Base-by-base conservation (phyloP, 2,888 invertebrate genomes). In the Sipha maydis region DNA sequence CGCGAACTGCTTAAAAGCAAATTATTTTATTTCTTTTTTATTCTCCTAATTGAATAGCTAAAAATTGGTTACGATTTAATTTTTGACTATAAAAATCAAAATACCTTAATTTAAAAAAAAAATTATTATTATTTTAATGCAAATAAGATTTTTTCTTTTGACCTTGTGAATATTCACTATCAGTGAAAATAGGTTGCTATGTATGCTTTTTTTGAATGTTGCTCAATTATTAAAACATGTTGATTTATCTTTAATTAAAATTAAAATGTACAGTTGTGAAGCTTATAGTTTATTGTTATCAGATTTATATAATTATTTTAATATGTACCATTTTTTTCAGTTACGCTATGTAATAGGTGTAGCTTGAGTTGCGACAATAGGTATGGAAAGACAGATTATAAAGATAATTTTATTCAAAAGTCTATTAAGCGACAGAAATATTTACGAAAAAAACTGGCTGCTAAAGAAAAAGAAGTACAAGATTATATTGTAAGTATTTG, bases 401-500 rank as follows among this genome's bases (percentile, higher is more conserved):
- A n/a, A n/a, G 86, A 88, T 19, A 61, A 88, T 80, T 56, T 61
- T 28, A 75, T 80, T 80, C 90, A 84, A 21, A 89, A 90, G 56
- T 83, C 85, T 77, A 80, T 89, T 3, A 83, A 97, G 91, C 94
- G 97, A 91, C 98, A 99, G 92, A 97, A 97, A 93, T 95, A 98
- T 90, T 94, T 99, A 91, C 96, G 98, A 91, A 95, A 98, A 91
- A 94, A 98, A 91, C 94, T 99, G 90, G 96, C 98, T 90, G 96
- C 97, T 90, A 99, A 99, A 93, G 99, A 99, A 92, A 98, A 98
- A 92, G 98, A 99, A 93, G 95, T 98, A 92, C 98, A 98, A 93
- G 98, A 98, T 93, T 97, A 96, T 93, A 95, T 96, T 93, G 98
- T 98, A 94, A 94, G 96, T 94, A 92, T 41, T 78, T 71, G 25